Percentiles rank a stretch among this genome's conserved stretches.
Evolutionary conservation across 1,140 invertebrate species (phyloP).

Genomic region (Notospermus geniculatus): DNA sequence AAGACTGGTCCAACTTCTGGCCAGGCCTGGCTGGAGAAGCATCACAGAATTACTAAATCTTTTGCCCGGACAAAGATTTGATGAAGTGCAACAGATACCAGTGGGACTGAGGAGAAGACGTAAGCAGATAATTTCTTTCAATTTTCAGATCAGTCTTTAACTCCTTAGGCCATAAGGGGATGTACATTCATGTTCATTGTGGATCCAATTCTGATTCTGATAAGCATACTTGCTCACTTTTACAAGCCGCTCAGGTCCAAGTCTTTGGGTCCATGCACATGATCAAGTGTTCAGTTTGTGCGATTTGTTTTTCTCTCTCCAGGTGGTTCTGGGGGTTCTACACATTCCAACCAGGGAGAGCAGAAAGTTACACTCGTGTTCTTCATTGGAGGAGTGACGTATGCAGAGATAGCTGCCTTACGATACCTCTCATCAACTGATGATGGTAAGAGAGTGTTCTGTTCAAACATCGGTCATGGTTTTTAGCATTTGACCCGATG

Average conservation of each 20-base stretch:
- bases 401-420: conserved; percentile 89
- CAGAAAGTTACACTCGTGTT: conserved; percentile 81
- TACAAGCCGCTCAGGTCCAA: too few species aligned
- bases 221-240: too few species aligned
- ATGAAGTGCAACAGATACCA: conserved; percentile 60
- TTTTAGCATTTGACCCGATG: conserved; percentile 10
- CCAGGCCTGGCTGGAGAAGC: conserved; percentile 69
- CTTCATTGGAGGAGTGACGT: conserved; percentile 95
- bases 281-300: too few species aligned
- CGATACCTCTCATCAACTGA: conserved; percentile 89
- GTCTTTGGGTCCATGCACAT: too few species aligned
- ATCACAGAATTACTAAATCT: conserved; percentile 64
- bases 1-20: conserved; percentile 76
- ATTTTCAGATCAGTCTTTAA: too few species aligned
- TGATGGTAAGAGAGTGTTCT: conserved; percentile 65
- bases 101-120: conserved; percentile 51
- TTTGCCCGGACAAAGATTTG: conserved; percentile 64
- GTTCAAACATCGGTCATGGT: background rate
- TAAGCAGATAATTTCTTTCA: conserved; percentile 22
- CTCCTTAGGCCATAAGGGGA: too few species aligned
- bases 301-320: conserved; percentile 19
- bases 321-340: conserved; percentile 54
- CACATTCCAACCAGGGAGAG: conserved; percentile 52
- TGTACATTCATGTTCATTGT: too few species aligned
- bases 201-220: too few species aligned